Evolutionary conservation across 2,797 vertebrate species (phyloP), one percentile per base, ranked within the genome.

Genomic region (Lacerta viridis): DNA sequence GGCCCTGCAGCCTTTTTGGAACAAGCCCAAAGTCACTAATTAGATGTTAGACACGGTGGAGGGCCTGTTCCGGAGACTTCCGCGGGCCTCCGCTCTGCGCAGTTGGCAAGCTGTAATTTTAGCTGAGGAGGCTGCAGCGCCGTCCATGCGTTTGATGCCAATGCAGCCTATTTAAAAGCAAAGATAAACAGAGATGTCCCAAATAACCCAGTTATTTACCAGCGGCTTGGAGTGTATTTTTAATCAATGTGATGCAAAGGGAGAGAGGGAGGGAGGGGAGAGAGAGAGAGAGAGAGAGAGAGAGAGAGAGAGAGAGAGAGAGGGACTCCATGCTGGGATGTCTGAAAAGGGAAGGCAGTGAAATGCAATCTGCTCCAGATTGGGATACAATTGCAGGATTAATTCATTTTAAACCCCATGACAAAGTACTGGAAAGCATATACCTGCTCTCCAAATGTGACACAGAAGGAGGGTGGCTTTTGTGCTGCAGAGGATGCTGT

Each of bases 141-240:
- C 83, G 83, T 77, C 88, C 64, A 69, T 69, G 69, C 77, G 89
- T 87, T 88, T 92, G 90, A 93, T 71, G 15, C 81, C 17, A 74
- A 86, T 0, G 1, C 71, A 74, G 0, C 33, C 87, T 93, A 84
- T 84, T 93, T 89, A 89, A 92, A 93, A 94, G 92, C 88, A 90
- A 91, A 95, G 92, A 90, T 88, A 96, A 94, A 94, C 87, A 93
- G 91, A 93, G 88, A 80, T 76, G 75, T 93, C 88, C 89, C 91
- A 95, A 93, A 96, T 94, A 93, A 93, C 89, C 85, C 79, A 0
- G 7, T 92, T 93, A 90, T 92, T 92, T 92, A 88, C 92, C 93
- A 91, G 72, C 91, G 90, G 91, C 80, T 91, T 88, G 71, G 71
- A 78, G 90, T 76, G 72, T 93, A 94, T 95, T 96, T 95, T 94